Conservation (phyloP, 1,140 invertebrate genomes). For the Metaphire vulgaris region DNA sequence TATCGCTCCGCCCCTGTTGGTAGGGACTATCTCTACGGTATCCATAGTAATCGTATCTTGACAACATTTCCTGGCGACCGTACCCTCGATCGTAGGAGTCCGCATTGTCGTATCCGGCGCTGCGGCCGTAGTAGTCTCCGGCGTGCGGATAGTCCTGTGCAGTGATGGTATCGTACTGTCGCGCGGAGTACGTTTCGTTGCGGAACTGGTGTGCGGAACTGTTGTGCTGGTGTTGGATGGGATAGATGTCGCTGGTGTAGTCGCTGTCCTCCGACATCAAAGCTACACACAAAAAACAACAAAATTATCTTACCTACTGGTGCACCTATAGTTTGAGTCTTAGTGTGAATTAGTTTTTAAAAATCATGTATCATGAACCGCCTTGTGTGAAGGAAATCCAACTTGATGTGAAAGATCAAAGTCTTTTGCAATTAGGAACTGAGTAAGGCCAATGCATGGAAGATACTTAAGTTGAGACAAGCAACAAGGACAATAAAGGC, state of each 20-base stretch:
- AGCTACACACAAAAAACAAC: too few relatives aligned
- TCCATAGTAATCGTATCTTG: conserved; percentile 38
- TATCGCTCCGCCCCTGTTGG: conserved; percentile 49
- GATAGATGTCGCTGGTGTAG: conserved; percentile 92
- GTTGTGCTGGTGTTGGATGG: conserved; percentile 61
- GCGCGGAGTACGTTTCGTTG: conserved; percentile 33
- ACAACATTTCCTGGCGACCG: neutral
- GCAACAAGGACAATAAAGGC: too few relatives aligned
- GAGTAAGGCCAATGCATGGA: too few relatives aligned
- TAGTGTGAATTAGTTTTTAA: too few relatives aligned
- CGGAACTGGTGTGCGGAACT: conserved; percentile 49
- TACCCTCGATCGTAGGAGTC: conserved; percentile 36
- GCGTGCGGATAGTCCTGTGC: conserved; percentile 26
- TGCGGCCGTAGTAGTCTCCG: conserved; percentile 25
- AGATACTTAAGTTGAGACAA: too few relatives aligned
- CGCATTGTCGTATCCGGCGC: conserved; percentile 20
- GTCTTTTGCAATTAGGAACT: too few relatives aligned
- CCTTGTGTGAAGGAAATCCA: neutral
- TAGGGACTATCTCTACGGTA: conserved; percentile 33
- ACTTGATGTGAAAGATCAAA: neutral
- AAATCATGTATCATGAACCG: neutral
- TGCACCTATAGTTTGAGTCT: too few relatives aligned
- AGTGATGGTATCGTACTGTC: neutral
- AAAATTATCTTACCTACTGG: too few relatives aligned
- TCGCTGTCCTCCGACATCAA: conserved; percentile 93